Base-by-base conservation (phyloP, 2,113 vertebrate genomes). In the Sceloporus tristichus region DNA sequence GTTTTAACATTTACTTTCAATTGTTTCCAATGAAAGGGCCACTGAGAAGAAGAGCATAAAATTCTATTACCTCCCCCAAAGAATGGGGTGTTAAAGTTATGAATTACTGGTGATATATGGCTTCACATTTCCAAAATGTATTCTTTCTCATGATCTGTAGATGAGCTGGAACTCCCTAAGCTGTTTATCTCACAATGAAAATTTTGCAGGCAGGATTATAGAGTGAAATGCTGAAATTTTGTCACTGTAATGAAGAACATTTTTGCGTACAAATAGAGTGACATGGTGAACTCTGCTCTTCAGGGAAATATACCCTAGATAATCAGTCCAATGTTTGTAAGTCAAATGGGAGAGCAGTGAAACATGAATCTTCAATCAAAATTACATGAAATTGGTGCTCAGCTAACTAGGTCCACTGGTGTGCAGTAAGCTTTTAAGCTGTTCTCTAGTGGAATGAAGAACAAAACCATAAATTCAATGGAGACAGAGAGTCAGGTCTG, bases 281-380 rank as follows among this genome's bases (percentile, higher is more conserved):
- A 54, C 19, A 70, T 29, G 13, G 2, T 88, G 53, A 5, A 85
- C 81, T 85, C 18, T 3, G 5, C 16, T 75, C 68, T 74, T 75
- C 13, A 10, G 21, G 27, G 25, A 86, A 84, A 84, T 85, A 29
- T 40, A 84, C 18, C 38, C 42, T 1, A 38, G 62, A 83, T 0
- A 82, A 4, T 8, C 84, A 78, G 9, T 80, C 29, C 71, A 48
- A 83, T 73, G 83, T 79, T 65, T 65, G 1, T 90, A 87, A 87
- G 6, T 85, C 48, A 85, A 78, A 85, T 4, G 80, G 13, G 77
- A 42, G 4, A 79, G 77, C 75, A 70, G 74, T 42, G 38, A 82
- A 85, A 87, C 38, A 82, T 62, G 62, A 77, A 81, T 82, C 53
- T 74, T 91, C 84, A 80, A 68, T 75, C 29, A 84, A 23, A 85